Conservation (phyloP, 2,797 vertebrate species). For the Phylloscopus collybita region DNA sequence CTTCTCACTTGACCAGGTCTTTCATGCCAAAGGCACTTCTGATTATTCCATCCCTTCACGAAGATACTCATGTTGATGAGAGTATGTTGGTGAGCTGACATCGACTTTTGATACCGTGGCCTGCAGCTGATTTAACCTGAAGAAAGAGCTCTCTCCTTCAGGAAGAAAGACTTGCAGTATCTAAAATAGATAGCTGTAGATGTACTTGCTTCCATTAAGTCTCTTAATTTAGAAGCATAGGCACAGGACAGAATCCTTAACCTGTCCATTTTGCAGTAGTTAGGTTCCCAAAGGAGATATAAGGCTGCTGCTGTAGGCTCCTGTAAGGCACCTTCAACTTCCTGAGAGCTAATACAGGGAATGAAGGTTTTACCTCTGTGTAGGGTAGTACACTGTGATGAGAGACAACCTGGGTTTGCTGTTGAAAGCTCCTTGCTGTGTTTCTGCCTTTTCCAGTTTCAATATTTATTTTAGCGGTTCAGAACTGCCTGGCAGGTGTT, state of each 20-base stretch:
- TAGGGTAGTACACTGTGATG: neutral
- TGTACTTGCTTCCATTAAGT: neutral
- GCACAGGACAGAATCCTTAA: neutral
- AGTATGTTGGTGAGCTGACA: neutral
- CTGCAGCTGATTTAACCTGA: neutral
- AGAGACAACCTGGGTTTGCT: neutral
- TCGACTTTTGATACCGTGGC: accelerated
- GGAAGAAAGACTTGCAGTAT: neutral
- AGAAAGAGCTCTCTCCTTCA: neutral
- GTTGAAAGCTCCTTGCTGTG: neutral
- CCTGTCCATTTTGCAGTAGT: neutral
- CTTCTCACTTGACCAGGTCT: neutral
- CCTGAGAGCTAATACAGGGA: neutral
- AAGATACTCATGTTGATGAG: neutral
- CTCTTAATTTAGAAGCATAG: neutral
- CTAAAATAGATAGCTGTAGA: neutral
- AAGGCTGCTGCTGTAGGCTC: neutral
- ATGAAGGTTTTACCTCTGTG: neutral
- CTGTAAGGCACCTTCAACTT: neutral
- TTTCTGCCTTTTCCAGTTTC: neutral
- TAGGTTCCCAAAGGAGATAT: neutral
- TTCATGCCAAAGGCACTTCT: neutral
- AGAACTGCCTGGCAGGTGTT: neutral
- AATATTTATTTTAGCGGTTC: neutral
- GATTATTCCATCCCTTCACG: neutral